These are phyloP conservation scores for Nasonia oneida DNA, from an alignment of 2,888 invertebrate species.

Conservation along the genomic window DNA sequence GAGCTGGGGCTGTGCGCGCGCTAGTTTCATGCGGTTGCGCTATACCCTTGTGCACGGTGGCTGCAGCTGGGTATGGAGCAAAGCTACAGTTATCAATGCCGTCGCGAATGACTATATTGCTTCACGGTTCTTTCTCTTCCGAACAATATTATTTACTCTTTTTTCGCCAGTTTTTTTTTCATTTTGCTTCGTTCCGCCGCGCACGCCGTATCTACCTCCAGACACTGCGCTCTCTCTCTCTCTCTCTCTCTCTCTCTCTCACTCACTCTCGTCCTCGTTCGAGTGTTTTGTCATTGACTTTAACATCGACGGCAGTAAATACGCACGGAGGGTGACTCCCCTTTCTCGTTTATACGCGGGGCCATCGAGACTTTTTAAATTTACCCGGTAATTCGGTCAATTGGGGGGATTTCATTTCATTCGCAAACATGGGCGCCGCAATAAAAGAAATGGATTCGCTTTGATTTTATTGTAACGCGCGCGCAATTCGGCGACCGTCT, in stretches of 20 bases:
- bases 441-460: neutral
- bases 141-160: conserved; percentile 2
- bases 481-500: neutral
- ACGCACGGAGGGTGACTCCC: neutral
- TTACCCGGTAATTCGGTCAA: neutral
- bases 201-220: neutral
- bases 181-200: neutral
- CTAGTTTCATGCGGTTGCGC: neutral
- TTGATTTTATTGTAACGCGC: neutral
- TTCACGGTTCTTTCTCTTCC: conserved; percentile 8
- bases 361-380: conserved; percentile 4
- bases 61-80: neutral
- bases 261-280: neutral
- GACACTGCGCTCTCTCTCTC: neutral
- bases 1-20: neutral
- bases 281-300: conserved; percentile 9
- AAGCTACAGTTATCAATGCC: conserved; percentile 3
- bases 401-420: neutral
- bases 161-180: neutral
- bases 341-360: neutral
- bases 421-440: neutral
- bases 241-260: neutral
- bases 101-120: neutral
- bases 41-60: neutral
- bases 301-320: conserved; percentile 1